Conservation (phyloP, 1,140 invertebrate genomes). For the Zaprionus camerounensis region DNA sequence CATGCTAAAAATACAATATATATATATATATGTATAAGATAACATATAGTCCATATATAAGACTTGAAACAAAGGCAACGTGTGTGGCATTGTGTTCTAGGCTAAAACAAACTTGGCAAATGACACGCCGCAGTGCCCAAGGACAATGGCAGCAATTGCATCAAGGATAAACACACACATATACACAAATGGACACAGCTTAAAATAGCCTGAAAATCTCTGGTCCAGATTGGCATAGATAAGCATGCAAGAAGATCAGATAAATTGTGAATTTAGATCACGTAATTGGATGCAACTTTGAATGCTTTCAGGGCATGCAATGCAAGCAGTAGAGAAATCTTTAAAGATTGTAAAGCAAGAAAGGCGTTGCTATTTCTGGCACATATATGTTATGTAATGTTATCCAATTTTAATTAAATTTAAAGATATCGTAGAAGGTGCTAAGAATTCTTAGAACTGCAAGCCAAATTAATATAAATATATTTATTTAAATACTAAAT, state of each 20-base stretch:
- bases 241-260: conserved; percentile 35
- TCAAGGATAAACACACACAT: conserved; percentile 13
- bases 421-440: no score
- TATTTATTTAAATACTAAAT: no score
- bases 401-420: no score
- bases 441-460: no score
- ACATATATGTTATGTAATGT: no score
- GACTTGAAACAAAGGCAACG: conserved; percentile 56
- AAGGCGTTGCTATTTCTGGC: neutral
- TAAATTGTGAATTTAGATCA: conserved; percentile 15
- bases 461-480: no score
- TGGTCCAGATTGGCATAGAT: conserved; percentile 18
- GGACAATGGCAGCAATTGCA: conserved; percentile 74
- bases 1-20: conserved; percentile 66
- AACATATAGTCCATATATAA: conserved; percentile 30
- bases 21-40: conserved; percentile 19
- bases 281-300: conserved; percentile 28
- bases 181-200: conserved; percentile 34
- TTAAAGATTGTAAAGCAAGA: neutral
- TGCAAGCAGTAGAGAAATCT: neutral
- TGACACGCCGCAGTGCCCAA: conserved; percentile 62
- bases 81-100: conserved; percentile 36
- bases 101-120: conserved; percentile 49
- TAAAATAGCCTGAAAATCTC: conserved; percentile 31
- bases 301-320: neutral